Base-by-base conservation (phyloP, 2,113 vertebrate species). In the Ranitomeya imitator region DNA sequence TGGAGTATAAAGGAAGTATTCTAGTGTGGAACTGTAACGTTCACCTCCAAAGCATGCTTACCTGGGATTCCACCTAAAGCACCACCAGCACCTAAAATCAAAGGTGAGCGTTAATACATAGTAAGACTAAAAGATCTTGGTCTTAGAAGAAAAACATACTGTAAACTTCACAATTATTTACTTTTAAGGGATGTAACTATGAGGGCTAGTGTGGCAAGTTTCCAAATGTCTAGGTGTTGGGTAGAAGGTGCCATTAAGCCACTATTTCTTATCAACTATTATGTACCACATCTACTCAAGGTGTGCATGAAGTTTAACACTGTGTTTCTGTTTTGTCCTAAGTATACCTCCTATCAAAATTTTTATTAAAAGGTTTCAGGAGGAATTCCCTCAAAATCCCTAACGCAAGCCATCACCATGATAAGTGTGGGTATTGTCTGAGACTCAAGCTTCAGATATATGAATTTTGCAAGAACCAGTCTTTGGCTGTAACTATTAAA, bases 41-140 rank as follows among this genome's bases (percentile, higher is more conserved):
- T 1, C 1, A 19, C 6, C 12, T 45, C 13, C 7, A 61, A n/a
- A 18, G 54, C 73, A 37, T 77, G 67, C 87, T 94, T 89, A 95
- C 95, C 94, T 19, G 95, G 95, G 86, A 96, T 92, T 91, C 95
- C 95, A 55, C 90, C 93, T 37, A 95, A 95, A 90, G 92, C 93
- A 77, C 95, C 95, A 45, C 59, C 86, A 52, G 73, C 93, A 77
- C 0, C 95, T 91, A 91, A 93, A 93, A 85, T n/a, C 87, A 90
- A 9, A 78, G 63, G 73, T 13, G 79, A 59, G 4, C 26, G 14
- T 55, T 13, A 85, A 71, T 73, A 14, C 21, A 31, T 73, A 73
- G 0, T 10, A 21, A 0, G 0, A 2, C 6, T 6, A 63, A 51
- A 26, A 19, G 4, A 1, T 7, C 16, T 15, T 73, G 12, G 4